These are phyloP conservation scores for Calliphora vicina DNA, from an alignment of 1,140 invertebrate genomes.

Conservation along the genomic window DNA sequence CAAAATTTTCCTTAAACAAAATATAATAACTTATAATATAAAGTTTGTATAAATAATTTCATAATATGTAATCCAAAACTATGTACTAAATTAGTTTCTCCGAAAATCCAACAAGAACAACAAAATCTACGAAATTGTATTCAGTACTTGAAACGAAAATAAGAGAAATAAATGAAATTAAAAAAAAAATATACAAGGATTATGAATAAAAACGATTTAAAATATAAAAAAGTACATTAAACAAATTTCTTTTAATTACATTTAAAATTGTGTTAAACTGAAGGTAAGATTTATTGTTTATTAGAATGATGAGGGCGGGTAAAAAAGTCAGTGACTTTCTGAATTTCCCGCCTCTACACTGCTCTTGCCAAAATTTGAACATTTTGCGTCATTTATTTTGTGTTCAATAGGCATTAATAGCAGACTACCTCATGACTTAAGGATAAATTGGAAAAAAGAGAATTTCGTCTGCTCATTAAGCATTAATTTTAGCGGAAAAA, in stretches of 20 bases:
- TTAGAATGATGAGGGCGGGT: neutral
- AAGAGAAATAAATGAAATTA: neutral
- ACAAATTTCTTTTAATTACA: neutral
- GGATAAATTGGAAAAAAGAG: too few relatives aligned
- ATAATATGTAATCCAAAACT: neutral
- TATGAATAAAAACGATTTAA: slow-evolving; percentile 18
- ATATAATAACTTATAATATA: neutral
- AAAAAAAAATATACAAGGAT: slow-evolving; percentile 9
- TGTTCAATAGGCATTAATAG: too few relatives aligned
- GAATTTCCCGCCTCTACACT: too few relatives aligned
- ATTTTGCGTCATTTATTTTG: too few relatives aligned
- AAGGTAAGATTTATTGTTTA: neutral
- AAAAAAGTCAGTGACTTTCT: too few relatives aligned
- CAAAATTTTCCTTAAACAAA: neutral
- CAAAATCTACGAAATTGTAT: neutral
- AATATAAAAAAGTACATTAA: neutral
- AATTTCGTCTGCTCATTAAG: too few relatives aligned
- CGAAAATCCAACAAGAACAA: neutral
- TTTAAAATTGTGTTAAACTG: neutral
- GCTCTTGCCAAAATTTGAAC: too few relatives aligned
- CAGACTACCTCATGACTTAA: too few relatives aligned
- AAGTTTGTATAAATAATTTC: neutral
- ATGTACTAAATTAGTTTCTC: neutral
- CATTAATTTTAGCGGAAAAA: too few relatives aligned
- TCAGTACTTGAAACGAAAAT: neutral